These are phyloP conservation scores for Vipera latastei DNA, from an alignment of 2,797 vertebrate genomes.

Conservation along the genomic window DNA sequence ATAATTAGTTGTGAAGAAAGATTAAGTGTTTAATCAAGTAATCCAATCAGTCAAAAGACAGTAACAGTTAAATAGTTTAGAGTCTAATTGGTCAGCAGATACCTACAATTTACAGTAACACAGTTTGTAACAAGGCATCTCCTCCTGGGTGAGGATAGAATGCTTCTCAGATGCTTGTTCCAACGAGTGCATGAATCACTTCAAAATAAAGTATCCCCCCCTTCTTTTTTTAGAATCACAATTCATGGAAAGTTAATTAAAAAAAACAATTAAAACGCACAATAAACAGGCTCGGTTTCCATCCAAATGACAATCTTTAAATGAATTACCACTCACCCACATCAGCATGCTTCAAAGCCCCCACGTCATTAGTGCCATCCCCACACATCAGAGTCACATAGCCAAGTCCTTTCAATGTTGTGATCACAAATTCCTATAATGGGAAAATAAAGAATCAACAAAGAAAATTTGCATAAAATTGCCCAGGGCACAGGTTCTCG, in stretches of 20 bases:
- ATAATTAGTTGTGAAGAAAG: neutral
- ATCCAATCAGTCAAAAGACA: neutral
- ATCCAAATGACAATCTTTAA: neutral
- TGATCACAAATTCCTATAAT: slow-evolving; percentile 91
- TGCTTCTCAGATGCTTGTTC: neutral
- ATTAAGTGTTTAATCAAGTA: neutral
- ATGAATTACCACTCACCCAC: slow-evolving; percentile 80
- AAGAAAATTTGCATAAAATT: neutral
- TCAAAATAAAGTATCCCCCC: neutral
- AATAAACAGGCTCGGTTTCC: neutral
- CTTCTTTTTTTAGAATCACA: neutral
- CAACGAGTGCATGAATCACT: neutral
- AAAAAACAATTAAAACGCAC: neutral
- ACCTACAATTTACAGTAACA: neutral
- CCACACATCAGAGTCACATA: slow-evolving; percentile 95
- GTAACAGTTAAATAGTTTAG: neutral
- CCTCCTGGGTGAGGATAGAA: neutral
- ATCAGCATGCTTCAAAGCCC: slow-evolving; percentile 93
- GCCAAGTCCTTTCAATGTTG: slow-evolving; percentile 89
- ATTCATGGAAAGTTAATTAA: neutral
- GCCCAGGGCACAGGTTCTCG: neutral
- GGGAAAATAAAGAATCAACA: neutral
- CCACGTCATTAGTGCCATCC: slow-evolving; percentile 97
- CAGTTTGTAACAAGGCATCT: neutral
- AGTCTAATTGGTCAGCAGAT: neutral